Conservation (phyloP, 2,888 invertebrate genomes). For the Stramonita haemastoma region DNA sequence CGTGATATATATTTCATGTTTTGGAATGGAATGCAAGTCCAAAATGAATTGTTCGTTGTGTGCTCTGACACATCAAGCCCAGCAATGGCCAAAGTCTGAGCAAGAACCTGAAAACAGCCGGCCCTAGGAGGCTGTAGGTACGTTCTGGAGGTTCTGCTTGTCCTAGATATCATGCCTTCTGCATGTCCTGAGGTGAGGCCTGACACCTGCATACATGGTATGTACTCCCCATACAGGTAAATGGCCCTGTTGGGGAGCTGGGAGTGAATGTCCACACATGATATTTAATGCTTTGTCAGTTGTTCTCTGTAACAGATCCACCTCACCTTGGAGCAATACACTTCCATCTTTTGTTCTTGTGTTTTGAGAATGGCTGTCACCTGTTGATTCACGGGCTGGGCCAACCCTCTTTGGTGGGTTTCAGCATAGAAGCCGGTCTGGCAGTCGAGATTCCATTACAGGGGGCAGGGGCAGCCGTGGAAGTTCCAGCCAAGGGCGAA, state of each 20-base stretch:
- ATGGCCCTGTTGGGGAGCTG: background rate
- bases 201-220: background rate
- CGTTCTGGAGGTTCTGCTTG: background rate
- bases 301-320: background rate
- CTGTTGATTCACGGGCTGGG: conserved; percentile 3
- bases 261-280: background rate
- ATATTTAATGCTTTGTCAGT: background rate
- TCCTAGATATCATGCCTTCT: background rate
- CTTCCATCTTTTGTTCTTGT: background rate
- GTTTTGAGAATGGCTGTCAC: background rate
- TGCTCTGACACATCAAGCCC: no score
- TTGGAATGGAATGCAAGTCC: no score
- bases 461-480: background rate
- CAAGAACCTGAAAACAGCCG: background rate
- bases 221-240: background rate
- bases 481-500: conserved; percentile 6
- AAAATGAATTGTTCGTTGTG: no score
- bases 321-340: background rate
- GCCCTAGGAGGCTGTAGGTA: background rate
- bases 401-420: conserved; percentile 34
- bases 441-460: conserved; percentile 28
- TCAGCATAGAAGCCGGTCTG: conserved; percentile 36
- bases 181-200: background rate
- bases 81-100: background rate
- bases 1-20: no score